phyloP scores from a whole-genome alignment of 2,113 vertebrate species.

The Pygoscelis antarcticus region DNA sequence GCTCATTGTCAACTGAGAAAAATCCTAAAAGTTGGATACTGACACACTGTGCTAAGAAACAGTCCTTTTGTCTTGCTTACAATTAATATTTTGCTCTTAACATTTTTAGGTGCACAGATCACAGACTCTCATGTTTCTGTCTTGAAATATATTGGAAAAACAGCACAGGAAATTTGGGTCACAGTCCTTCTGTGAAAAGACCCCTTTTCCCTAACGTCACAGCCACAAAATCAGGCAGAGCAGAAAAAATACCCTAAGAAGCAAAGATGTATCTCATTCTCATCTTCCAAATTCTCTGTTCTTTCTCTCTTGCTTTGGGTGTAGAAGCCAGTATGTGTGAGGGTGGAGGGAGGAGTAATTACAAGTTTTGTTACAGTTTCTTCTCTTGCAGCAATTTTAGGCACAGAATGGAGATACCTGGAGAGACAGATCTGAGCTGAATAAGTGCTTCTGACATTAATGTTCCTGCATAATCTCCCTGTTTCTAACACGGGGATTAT shows the following conservation, averaged over 20 bases:
- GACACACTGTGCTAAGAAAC: not conserved
- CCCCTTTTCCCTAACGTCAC: not conserved
- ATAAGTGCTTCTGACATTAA: not conserved
- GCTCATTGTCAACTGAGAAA: not conserved
- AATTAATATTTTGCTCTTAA: not conserved
- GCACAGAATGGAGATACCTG: not conserved
- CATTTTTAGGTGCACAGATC: not conserved
- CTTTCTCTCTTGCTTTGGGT: not conserved
- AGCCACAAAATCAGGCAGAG: not conserved
- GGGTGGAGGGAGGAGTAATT: not conserved
- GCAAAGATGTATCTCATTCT: not conserved
- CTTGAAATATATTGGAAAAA: not conserved
- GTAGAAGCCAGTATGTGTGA: not conserved
- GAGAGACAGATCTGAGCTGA: not conserved
- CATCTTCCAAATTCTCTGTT: not conserved
- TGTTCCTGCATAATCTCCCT: not conserved
- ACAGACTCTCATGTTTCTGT: fast-evolving
- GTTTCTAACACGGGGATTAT: fast-evolving
- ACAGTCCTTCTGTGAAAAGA: not conserved
- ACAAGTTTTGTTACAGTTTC: not conserved
- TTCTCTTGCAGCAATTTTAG: not conserved
- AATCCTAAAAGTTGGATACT: not conserved
- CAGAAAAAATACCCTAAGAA: not conserved
- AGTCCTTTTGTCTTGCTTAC: not conserved
- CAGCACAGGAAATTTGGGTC: not conserved